Evolutionary conservation across 2,797 vertebrate genomes (phyloP), one percentile per base, ranked within the genome.

Genomic region (Carapus acus): DNA sequence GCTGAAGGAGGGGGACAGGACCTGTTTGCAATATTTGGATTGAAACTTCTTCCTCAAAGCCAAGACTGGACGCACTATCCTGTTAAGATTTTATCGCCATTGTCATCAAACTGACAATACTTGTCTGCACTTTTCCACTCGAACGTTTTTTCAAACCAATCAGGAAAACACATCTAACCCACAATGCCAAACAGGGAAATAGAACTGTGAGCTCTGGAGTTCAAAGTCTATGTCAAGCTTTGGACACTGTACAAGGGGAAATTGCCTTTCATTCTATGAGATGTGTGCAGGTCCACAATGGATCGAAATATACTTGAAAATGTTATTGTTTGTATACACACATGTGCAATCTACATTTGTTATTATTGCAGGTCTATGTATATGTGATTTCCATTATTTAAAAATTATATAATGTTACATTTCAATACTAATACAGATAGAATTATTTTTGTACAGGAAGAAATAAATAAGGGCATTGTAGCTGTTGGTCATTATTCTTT

Each of bases 391-490:
- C 52, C 64, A 73, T 84, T 88, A 89, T 90, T 90, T 89, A 90
- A 88, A 85, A 85, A 78, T 87, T 85, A 85, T 87, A 86, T 86
- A 85, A 68, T 80, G 71, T 86, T 80, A 83, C 81, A 85, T 80
- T 76, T 76, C 83, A 85, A 71, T 86, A 86, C 85, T 82, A 83
- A 82, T 82, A 77, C 83, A 87, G 85, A 88, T 80, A 75, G 77
- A 84, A 65, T 74, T 90, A 90, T 89, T 90, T 90, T 89, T 88
- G 84, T 89, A 90, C 82, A 86, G 85, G 79, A 88, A 80, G 78
- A 84, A 75, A 77, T 78, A 80, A 82, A 80, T 86, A 85, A 83
- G 87, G 86, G 87, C 87, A 90, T 90, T 89, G 76, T 88, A 87
- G 76, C 76, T 82, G 78, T 75, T 79, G 79, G 85, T 71, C 82